A percentile compares a stretch with the other conserved stretches of the same genome.
Conservation (phyloP, 1,140 invertebrate genomes). For the Telenomus remus region DNA sequence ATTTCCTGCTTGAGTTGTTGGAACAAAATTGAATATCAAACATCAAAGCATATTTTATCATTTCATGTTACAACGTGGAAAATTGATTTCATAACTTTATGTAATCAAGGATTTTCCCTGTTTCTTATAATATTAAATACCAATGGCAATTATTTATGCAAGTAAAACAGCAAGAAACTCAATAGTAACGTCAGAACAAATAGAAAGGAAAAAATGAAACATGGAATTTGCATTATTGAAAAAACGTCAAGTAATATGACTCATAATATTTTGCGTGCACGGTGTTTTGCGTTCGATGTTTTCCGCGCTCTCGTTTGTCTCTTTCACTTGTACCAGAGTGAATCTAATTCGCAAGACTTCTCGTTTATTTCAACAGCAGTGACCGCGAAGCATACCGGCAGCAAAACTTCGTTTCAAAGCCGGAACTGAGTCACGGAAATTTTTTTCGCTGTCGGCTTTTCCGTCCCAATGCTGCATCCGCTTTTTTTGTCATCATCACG, state of each 20-base stretch:
- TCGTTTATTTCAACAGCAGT: slow-evolving; percentile 31
- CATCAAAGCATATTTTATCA: slow-evolving; percentile 2
- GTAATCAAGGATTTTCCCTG: too few relatives aligned
- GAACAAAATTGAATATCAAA: slow-evolving; percentile 13
- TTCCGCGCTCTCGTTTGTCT: slow-evolving; percentile 20
- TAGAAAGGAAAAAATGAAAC: slow-evolving; percentile 3
- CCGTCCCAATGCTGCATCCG: background rate
- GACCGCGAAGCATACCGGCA: slow-evolving; percentile 44
- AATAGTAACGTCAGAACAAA: slow-evolving; percentile 2
- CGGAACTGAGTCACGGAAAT: slow-evolving; percentile 19
- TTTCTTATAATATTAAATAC: too few relatives aligned
- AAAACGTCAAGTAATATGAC: slow-evolving; percentile 47
- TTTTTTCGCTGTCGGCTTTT: slow-evolving; percentile 8
- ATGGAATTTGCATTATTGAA: background rate
- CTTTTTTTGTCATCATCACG: slow-evolving; percentile 22
- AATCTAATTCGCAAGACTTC: slow-evolving; percentile 53
- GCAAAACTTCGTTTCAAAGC: slow-evolving; percentile 49
- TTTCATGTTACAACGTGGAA: background rate
- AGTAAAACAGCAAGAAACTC: too few relatives aligned
- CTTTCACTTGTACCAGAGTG: slow-evolving; percentile 49
- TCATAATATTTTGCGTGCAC: slow-evolving; percentile 42
- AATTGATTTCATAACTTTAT: too few relatives aligned
- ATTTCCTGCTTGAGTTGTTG: slow-evolving; percentile 33
- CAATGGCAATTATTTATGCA: too few relatives aligned
- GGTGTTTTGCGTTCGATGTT: slow-evolving; percentile 26